phyloP scores from a whole-genome alignment of 2,113 vertebrate species.

The Apus apus region DNA sequence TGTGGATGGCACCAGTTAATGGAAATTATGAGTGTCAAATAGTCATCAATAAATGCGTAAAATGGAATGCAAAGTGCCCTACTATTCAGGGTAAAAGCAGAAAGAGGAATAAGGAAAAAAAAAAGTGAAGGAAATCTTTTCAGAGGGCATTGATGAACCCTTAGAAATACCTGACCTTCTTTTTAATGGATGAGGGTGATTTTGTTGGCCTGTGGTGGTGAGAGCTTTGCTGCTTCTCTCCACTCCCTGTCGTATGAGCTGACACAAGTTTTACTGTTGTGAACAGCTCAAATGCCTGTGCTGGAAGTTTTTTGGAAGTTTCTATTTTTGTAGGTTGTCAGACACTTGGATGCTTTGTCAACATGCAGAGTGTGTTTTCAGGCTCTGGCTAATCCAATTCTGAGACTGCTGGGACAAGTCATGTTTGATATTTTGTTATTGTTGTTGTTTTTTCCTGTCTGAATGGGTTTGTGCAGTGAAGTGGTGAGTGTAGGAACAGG shows the following conservation, averaged over 20 bases:
- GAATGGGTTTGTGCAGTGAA: not conserved
- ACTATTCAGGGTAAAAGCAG: not conserved
- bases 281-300: not conserved
- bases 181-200: not conserved
- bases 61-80: not conserved
- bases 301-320: conserved; percentile 5
- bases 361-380: not conserved
- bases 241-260: not conserved
- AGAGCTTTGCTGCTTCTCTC: not conserved
- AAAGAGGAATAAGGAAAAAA: not conserved
- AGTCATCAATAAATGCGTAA: not conserved
- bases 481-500: not conserved
- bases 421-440: not conserved
- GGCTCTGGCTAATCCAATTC: not conserved
- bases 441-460: not conserved
- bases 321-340: not conserved
- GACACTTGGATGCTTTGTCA: not conserved
- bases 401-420: not conserved
- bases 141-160: not conserved
- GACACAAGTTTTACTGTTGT: fast-evolving
- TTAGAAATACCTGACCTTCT: not conserved
- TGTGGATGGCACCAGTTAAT: not conserved
- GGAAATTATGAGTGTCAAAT: not conserved
- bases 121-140: not conserved
- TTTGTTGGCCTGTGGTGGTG: not conserved